Base-by-base conservation (phyloP, 2,113 vertebrate species). In the Lophotis ruficrista region DNA sequence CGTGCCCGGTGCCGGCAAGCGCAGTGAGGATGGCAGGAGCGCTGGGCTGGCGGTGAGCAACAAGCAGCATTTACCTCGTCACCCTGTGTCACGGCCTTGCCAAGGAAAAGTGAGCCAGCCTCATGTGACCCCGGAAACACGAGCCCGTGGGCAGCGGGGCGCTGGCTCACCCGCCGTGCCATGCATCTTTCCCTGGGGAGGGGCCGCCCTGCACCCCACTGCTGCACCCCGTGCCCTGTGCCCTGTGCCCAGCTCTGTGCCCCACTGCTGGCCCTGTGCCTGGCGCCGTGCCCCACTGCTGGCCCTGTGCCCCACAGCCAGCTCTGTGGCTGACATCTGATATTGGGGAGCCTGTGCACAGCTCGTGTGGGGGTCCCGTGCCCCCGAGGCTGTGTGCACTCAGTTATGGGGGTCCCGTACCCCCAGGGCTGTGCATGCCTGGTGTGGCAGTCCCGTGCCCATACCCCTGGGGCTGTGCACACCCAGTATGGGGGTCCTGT, bases 41-140 rank as follows among this genome's bases (percentile, higher is more conserved):
- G 0, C 43, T 6, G 1, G 3, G 51, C 25, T 1, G 1, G 37
- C 1, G 13, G 23, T 19, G 79, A 14, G 65, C 2, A 2, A 7
- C 6, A 6, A 27, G 20, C 47, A 13, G 72, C 38, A 14, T 20
- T 50, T 15, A 20, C 17, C 54, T 23, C 5, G 6, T 28, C 16
- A 10, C 27, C 35, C 51, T 1, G 2, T 7, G 35, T 12, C 61
- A 10, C 0, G 3, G 33, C 35, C 7, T 3, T 12, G 5, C 54
- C 41, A 19, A 7, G 27, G 37, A 27, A 35, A 76, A 38, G 18
- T 3, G 37, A 38, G 27, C 51, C 6, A 43, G 50, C 25, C 64
- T 14, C 61, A 6, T 31, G 68, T 75, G 81, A 45, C 35, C 2
- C 0, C 22, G 30, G 33, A 19, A n/a, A 28, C 33, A 21, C 2